A percentile compares a stretch with the other conserved stretches of the same genome.
Evolutionary conservation across 2,888 invertebrate genomes (phyloP).

Genomic region (Parascotia fuliginaria): DNA sequence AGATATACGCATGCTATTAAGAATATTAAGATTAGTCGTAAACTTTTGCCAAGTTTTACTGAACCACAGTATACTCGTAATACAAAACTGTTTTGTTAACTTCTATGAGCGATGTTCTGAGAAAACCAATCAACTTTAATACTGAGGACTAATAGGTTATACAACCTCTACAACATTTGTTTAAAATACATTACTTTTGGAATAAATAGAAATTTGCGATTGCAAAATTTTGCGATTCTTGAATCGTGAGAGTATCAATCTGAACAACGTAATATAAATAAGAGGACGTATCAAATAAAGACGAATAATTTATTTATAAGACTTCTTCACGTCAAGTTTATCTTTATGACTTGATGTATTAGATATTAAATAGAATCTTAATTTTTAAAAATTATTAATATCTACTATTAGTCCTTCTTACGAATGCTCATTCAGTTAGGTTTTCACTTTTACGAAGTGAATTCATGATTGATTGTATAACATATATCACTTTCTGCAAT

Average conservation of each 20-base stretch:
- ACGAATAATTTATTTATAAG: too few species aligned
- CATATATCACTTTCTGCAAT: slow-evolving; percentile 47
- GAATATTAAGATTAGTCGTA: slow-evolving; percentile 1
- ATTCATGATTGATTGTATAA: slow-evolving; percentile 48
- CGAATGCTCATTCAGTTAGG: slow-evolving; percentile 37
- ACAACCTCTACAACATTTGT: neutral
- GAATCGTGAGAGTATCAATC: too few species aligned
- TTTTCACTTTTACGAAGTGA: slow-evolving; percentile 40
- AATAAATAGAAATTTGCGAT: too few species aligned
- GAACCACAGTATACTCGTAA: neutral
- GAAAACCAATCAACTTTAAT: slow-evolving; percentile 9
- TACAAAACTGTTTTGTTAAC: slow-evolving; percentile 1
- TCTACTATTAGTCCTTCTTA: slow-evolving; percentile 21
- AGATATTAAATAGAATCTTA: neutral
- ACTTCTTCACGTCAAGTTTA: too few species aligned
- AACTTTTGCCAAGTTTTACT: neutral
- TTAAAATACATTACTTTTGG: too few species aligned
- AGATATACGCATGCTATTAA: slow-evolving; percentile 1
- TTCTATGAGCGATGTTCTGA: slow-evolving; percentile 5
- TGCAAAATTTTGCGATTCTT: too few species aligned
- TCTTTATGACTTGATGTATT: too few species aligned
- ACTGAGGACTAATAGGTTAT: neutral
- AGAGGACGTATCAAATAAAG: too few species aligned
- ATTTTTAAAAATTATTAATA: neutral
- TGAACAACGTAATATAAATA: too few species aligned